Evolutionary conservation across 2,797 vertebrate species (phyloP).

Genomic region (Molossus alvarezi): DNA sequence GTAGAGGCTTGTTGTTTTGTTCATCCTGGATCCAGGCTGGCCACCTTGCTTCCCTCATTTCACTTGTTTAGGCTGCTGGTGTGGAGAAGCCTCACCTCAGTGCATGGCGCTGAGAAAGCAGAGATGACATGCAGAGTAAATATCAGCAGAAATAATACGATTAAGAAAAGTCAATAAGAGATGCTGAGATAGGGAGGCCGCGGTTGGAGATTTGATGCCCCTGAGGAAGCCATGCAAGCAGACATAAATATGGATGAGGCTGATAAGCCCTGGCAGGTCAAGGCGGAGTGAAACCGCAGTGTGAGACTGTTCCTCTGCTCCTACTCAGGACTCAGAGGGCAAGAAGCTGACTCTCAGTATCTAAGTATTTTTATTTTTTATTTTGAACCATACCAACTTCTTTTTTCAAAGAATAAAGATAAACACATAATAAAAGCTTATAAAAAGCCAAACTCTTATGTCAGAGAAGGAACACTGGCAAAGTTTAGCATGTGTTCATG

Average conservation of each 20-base stretch:
- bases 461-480: neutral
- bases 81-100: conserved; percentile 19
- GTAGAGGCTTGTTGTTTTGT: conserved; percentile 12
- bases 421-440: neutral
- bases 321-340: neutral
- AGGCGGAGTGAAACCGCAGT: neutral
- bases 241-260: conserved; percentile 28
- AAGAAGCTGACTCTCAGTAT: neutral
- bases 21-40: neutral
- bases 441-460: neutral
- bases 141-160: conserved; percentile 80
- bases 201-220: conserved; percentile 52
- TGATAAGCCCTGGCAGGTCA: conserved; percentile 4
- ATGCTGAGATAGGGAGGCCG: conserved; percentile 54
- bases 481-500: neutral
- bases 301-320: neutral
- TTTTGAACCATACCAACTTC: neutral
- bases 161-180: conserved; percentile 78
- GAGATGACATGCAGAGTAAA: conserved; percentile 76
- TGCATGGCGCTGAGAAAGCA: conserved; percentile 44
- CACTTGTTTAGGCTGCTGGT: conserved; percentile 65
- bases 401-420: conserved; percentile 20
- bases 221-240: neutral
- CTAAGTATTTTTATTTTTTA: neutral
- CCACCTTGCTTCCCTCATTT: conserved; percentile 46